Evolutionary conservation across 2,888 invertebrate genomes (phyloP).

Genomic region (Ypsolopha scabrella): DNA sequence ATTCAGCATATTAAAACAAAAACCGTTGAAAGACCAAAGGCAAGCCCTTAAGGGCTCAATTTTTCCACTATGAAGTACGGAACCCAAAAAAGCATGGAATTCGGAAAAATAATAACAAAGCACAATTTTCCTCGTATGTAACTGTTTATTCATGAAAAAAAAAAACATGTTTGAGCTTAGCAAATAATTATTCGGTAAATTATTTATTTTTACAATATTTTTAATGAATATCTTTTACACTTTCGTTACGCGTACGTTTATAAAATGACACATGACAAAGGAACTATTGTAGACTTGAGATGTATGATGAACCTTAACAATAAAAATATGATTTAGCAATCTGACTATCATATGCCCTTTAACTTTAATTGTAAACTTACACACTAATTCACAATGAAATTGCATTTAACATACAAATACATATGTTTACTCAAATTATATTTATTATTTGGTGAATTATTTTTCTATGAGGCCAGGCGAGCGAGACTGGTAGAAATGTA

Average conservation of each 20-base stretch:
- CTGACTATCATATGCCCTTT: slow-evolving; percentile 46
- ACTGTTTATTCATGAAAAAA: slow-evolving; percentile 55
- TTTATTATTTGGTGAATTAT: slow-evolving; percentile 51
- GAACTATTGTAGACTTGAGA: slow-evolving; percentile 67
- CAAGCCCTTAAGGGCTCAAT: too few species aligned
- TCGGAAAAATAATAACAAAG: slow-evolving; percentile 14
- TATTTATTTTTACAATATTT: slow-evolving; percentile 49
- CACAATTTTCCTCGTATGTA: slow-evolving; percentile 29
- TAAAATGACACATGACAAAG: slow-evolving; percentile 68
- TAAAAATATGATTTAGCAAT: slow-evolving; percentile 43
- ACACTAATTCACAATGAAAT: slow-evolving; percentile 35
- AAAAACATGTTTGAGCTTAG: slow-evolving; percentile 65
- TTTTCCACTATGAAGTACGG: neutral
- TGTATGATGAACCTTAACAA: slow-evolving; percentile 40
- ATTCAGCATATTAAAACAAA: too few species aligned
- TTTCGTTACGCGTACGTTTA: slow-evolving; percentile 55
- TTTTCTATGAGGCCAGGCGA: slow-evolving; percentile 14
- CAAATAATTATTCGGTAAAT: slow-evolving; percentile 62
- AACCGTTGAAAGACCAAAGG: too few species aligned
- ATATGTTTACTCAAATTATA: slow-evolving; percentile 29
- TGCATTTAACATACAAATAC: slow-evolving; percentile 29
- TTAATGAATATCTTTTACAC: slow-evolving; percentile 49
- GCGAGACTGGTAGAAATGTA: too few species aligned
- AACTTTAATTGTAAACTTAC: slow-evolving; percentile 30
- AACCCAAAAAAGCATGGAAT: neutral